phyloP scores from a whole-genome alignment of 2,888 invertebrate genomes.

The Oligia strigilis region DNA sequence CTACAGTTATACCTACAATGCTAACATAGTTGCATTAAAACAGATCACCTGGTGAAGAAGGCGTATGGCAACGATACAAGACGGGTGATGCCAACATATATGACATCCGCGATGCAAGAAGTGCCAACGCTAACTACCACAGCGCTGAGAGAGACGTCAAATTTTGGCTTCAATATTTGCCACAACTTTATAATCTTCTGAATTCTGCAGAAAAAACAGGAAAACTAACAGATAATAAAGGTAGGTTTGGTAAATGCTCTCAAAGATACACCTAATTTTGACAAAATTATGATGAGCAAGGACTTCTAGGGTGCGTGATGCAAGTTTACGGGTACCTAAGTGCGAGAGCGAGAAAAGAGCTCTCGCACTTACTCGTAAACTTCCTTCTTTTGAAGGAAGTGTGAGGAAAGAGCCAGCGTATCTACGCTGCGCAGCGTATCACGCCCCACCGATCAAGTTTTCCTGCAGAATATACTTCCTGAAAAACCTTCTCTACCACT shows the following conservation, averaged over 20 bases:
- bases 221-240: constrained; percentile 76
- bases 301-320: background rate
- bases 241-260: constrained; percentile 63
- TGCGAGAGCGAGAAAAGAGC: background rate
- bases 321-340: background rate
- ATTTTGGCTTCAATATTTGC: constrained; percentile 88
- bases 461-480: no score
- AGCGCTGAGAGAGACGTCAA: constrained; percentile 75
- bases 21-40: constrained; percentile 19
- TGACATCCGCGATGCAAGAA: constrained; percentile 77
- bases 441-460: no score
- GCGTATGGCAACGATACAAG: constrained; percentile 91
- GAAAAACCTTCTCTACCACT: no score
- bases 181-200: constrained; percentile 75
- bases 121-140: constrained; percentile 49
- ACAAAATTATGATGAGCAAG: background rate
- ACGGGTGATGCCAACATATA: constrained; percentile 87
- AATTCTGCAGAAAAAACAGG: constrained; percentile 76
- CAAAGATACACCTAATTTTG: background rate
- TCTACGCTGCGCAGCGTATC: no score
- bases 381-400: no score
- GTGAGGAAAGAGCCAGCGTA: background rate
- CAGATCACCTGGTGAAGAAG: constrained; percentile 91
- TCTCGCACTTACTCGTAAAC: no score
- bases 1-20: background rate